Evolutionary conservation across 2,113 vertebrate species (phyloP).

Genomic region (Cavia aperea): DNA sequence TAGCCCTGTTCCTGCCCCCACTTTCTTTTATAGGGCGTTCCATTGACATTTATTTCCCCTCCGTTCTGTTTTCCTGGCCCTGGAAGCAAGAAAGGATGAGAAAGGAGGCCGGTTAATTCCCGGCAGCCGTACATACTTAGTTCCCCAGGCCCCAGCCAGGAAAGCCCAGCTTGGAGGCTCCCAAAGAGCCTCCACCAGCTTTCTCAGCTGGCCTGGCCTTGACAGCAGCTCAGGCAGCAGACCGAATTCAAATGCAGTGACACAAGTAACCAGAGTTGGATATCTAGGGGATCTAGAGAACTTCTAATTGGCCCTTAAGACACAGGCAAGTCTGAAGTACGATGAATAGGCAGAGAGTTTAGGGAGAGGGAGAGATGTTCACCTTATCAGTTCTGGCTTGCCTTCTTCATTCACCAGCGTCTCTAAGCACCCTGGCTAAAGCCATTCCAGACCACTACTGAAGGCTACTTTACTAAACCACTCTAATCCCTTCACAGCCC

Average conservation of each 20-base stretch:
- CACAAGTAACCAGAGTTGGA: conserved; percentile 18
- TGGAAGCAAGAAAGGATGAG: conserved; percentile 9
- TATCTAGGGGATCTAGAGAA: neutral
- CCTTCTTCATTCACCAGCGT: neutral
- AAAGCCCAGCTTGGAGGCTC: neutral
- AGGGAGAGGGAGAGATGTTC: neutral
- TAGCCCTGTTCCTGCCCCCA: neutral
- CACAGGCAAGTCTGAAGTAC: neutral
- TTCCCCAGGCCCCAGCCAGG: conserved; percentile 4
- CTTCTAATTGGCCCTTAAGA: neutral
- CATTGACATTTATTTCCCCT: neutral
- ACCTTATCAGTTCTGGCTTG: neutral
- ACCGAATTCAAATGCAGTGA: conserved; percentile 33
- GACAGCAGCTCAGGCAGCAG: neutral
- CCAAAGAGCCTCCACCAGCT: neutral
- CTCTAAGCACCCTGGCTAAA: neutral
- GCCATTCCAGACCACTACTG: neutral
- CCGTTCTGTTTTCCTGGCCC: neutral
- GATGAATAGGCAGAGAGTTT: neutral
- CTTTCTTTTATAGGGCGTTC: conserved; percentile 12
- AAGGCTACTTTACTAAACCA: conserved; percentile 3
- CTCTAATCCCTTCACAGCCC: neutral
- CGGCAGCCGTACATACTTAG: neutral
- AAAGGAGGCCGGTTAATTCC: neutral
- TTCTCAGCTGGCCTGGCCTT: neutral